Base-by-base conservation (phyloP, 2,113 vertebrate species). In the Fregata magnificens region DNA sequence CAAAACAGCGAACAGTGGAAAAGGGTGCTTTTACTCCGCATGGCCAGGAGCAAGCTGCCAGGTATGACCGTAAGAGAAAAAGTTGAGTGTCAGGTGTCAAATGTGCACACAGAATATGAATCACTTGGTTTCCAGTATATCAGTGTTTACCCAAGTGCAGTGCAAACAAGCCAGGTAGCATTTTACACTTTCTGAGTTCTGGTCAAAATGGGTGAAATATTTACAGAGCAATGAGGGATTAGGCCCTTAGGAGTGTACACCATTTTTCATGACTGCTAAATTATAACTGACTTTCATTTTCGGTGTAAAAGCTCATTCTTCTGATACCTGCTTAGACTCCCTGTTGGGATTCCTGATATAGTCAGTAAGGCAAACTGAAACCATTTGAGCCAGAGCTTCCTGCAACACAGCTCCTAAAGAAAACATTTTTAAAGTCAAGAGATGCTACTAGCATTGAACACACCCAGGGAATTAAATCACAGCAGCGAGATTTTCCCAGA, bases 131-230 rank as follows among this genome's bases (percentile, higher is more conserved):
- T 78, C 32, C 17, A 42, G 29, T 10, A 21, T 8, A 10, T 28
- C 28, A 38, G 5, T 5, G 2, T 65, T 92, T 49, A 67, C 5
- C 3, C 10, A 50, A 4, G 0, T 5, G 32, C 8, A 45, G 17
- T 12, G 29, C 19, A 59, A 90, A 44, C 11, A 81, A 24, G 6
- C 16, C 16, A 58, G 22, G 17, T 52, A 58, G 9, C 7, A 22
- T 82, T 88, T 90, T 56, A 76, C 9, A 42, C 18, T 86, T 58
- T 16, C 16, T 66, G 31, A 65, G 9, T 66, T 86, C 42, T 49
- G 26, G 9, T 66, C 19, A 86, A 88, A 31, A 11, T 20, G 9
- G 7, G 7, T 53, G 34, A 63, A 55, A 44, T 73, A 65, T 11
- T 1, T 58, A 49, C 5, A 45, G 24, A 82, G 9, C 9, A 61